Evolutionary conservation across 2,888 invertebrate genomes (phyloP).

Genomic region (Himalopsyche tibetana): DNA sequence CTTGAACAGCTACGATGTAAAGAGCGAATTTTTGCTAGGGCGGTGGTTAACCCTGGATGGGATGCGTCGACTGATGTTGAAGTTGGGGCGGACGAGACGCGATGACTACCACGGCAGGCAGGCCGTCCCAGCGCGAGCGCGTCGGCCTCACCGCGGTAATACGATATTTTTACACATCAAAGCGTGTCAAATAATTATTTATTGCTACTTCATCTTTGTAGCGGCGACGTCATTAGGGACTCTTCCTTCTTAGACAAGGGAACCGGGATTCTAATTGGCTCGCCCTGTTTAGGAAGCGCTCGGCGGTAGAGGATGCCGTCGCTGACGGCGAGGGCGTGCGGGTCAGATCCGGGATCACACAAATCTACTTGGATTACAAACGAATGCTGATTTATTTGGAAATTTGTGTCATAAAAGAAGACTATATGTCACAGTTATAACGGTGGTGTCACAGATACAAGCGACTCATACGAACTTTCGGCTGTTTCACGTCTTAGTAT

Average conservation of each 20-base stretch:
- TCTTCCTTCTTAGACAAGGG: constrained; percentile 49
- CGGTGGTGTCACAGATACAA: too few species aligned
- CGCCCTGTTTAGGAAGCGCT: constrained; percentile 34
- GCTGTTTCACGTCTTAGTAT: too few species aligned
- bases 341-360: constrained; percentile 42
- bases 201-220: constrained; percentile 63
- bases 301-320: too few species aligned
- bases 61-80: not conserved
- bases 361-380: constrained; percentile 41
- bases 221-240: constrained; percentile 60
- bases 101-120: not conserved
- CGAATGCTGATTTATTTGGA: constrained; percentile 39
- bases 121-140: constrained; percentile 48
- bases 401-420: constrained; percentile 31
- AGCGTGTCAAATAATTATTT: constrained; percentile 65
- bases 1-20: too few species aligned
- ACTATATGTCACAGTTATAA: too few species aligned
- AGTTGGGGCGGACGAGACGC: not conserved
- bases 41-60: not conserved
- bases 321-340: constrained; percentile 6
- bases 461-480: too few species aligned
- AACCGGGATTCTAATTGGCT: constrained; percentile 58
- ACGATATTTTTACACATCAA: constrained; percentile 66
- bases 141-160: constrained; percentile 52
- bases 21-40: not conserved